Evolutionary conservation across 2,797 vertebrate genomes (phyloP).

Genomic region (Channa striata): DNA sequence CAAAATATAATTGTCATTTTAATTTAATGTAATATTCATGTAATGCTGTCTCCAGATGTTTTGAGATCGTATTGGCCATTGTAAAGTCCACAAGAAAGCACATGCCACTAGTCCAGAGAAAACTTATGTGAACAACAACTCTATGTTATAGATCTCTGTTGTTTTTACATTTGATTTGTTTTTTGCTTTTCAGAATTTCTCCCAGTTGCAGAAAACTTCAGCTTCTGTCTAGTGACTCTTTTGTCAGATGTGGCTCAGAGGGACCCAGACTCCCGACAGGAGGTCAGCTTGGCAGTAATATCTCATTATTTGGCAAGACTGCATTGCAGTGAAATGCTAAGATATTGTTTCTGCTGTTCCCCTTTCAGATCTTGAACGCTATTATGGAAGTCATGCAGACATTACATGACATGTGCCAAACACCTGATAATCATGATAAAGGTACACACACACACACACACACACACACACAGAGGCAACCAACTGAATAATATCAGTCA

Average conservation of each 20-base stretch:
- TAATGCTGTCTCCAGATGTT: neutral
- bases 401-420: constrained; percentile 93
- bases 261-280: constrained; percentile 85
- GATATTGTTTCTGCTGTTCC: constrained; percentile 30
- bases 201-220: constrained; percentile 95
- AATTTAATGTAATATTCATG: constrained; percentile 15
- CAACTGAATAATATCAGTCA: neutral
- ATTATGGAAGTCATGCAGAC: constrained; percentile 91
- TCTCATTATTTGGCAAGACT: neutral
- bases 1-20: constrained; percentile 2
- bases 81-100: neutral
- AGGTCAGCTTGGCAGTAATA: constrained; percentile 80
- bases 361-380: constrained; percentile 89
- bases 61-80: neutral
- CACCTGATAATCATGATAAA: constrained; percentile 93
- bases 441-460: constrained; percentile 74
- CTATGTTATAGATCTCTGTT: no score
- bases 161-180: neutral
- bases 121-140: no score
- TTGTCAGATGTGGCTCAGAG: constrained; percentile 93
- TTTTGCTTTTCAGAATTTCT: constrained; percentile 85
- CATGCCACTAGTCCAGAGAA: no score
- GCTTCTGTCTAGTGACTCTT: constrained; percentile 94
- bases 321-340: neutral
- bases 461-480: neutral